Evolutionary conservation across 1,140 invertebrate species (phyloP).

Genomic region (Mylabris phalerata): DNA sequence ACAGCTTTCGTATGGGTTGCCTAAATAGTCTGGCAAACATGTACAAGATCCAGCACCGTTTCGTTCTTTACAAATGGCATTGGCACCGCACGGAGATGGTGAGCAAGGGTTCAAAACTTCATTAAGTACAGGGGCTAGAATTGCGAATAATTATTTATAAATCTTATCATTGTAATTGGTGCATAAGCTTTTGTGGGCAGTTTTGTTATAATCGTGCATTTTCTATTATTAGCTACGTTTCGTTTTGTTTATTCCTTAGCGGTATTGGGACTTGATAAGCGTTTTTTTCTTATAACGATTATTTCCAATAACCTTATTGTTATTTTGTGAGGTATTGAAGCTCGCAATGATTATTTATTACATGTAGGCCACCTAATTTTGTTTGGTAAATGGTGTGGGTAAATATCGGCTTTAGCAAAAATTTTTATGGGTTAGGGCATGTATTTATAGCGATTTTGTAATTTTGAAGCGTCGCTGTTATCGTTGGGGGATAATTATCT

Average conservation of each 20-base stretch:
- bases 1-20: slow-evolving; percentile 67
- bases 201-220: slow-evolving; percentile 1
- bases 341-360: not conserved
- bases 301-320: not conserved
- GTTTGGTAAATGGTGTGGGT: too few species aligned
- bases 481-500: slow-evolving; percentile 36
- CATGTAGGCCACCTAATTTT: too few species aligned
- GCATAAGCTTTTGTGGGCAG: not conserved
- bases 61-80: slow-evolving; percentile 66
- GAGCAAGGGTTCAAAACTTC: slow-evolving; percentile 61
- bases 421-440: slow-evolving; percentile 9
- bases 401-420: not conserved
- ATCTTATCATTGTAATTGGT: not conserved
- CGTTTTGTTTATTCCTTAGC: not conserved
- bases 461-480: slow-evolving; percentile 39
- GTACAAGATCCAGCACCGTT: slow-evolving; percentile 74
- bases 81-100: slow-evolving; percentile 74
- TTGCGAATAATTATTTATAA: not conserved
- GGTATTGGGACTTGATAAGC: slow-evolving; percentile 8
- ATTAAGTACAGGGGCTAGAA: slow-evolving; percentile 28
- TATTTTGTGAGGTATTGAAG: not conserved
- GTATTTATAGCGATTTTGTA: slow-evolving; percentile 14
- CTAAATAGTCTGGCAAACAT: slow-evolving; percentile 67
- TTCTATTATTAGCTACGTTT: slow-evolving; percentile 12
- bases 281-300: not conserved